Percentiles rank a stretch among this genome's conserved stretches.
Conservation (phyloP, 1,140 invertebrate species). For the Diprion similis region DNA sequence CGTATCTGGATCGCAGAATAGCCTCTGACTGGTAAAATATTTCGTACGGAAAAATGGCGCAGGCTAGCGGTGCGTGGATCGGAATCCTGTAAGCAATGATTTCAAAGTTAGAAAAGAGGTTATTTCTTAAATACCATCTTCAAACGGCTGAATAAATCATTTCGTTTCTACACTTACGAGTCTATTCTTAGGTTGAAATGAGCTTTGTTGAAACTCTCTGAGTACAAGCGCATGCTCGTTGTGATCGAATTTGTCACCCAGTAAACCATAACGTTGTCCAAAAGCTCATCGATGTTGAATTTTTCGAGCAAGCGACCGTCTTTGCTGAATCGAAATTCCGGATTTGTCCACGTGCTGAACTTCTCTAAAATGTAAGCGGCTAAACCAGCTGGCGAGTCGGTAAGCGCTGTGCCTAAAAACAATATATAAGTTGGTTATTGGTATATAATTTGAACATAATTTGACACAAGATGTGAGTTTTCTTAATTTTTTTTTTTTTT, state of each 20-base stretch:
- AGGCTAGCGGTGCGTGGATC: slow-evolving; percentile 69
- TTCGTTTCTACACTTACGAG: slow-evolving; percentile 47
- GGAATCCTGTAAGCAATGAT: slow-evolving; percentile 62
- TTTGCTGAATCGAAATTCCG: slow-evolving; percentile 58
- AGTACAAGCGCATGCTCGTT: slow-evolving; percentile 78
- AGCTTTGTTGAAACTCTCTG: slow-evolving; percentile 66
- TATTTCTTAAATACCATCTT: not conserved
- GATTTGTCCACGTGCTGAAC: slow-evolving; percentile 80
- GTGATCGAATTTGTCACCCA: slow-evolving; percentile 81
- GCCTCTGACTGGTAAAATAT: slow-evolving; percentile 66
- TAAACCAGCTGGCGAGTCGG: slow-evolving; percentile 75
- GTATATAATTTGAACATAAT: not conserved
- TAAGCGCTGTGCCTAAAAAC: slow-evolving; percentile 65
- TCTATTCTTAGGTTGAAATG: slow-evolving; percentile 58
- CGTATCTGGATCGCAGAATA: slow-evolving; percentile 67
- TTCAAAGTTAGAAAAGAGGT: not conserved
- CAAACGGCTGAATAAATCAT: not conserved
- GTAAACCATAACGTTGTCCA: slow-evolving; percentile 91
- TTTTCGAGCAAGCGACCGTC: slow-evolving; percentile 78
- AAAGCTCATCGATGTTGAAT: slow-evolving; percentile 74
- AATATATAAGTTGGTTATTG: slow-evolving; percentile 9
- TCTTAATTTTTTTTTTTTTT: not conserved
- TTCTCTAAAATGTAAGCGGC: slow-evolving; percentile 89
- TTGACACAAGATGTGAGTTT: not conserved
- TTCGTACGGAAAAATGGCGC: slow-evolving; percentile 72